These are phyloP conservation scores for Periophthalmus modestus DNA, from an alignment of 2,113 vertebrate species.

Conservation along the genomic window DNA sequence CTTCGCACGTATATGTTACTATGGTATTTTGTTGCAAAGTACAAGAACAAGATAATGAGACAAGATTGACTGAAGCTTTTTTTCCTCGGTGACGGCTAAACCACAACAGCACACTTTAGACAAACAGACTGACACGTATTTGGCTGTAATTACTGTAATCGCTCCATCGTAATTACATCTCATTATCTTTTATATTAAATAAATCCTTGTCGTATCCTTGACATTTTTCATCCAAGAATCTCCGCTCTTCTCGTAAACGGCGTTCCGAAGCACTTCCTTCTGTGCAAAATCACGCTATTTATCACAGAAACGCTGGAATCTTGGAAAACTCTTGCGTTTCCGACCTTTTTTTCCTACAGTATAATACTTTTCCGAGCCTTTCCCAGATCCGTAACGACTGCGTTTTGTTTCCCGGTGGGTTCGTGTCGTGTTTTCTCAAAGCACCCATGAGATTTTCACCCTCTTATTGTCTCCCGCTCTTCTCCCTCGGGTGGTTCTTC, in stretches of 20 bases:
- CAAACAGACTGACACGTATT: neutral
- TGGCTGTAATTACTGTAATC: neutral
- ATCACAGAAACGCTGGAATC: neutral
- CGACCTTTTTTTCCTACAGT: neutral
- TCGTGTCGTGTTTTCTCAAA: conserved; percentile 13
- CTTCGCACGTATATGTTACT: no score
- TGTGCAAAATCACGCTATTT: neutral
- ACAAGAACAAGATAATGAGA: no score
- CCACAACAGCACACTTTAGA: neutral
- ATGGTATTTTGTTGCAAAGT: no score
- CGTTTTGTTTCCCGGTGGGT: neutral
- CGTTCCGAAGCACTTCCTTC: neutral
- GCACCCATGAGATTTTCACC: conserved; percentile 23
- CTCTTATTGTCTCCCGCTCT: conserved; percentile 19
- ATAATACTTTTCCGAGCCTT: neutral
- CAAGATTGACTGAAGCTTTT: neutral
- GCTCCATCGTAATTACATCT: neutral
- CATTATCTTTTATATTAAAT: neutral
- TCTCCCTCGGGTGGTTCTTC: conserved; percentile 8
- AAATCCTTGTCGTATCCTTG: neutral
- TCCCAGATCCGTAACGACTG: neutral
- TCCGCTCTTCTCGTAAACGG: neutral
- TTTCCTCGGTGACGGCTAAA: neutral
- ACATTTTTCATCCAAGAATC: neutral
- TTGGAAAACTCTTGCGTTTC: neutral